A percentile compares a stretch with the other conserved stretches of the same genome.
Conservation (phyloP, 2,888 invertebrate genomes). For the Branchipolynoe longqiensis region DNA sequence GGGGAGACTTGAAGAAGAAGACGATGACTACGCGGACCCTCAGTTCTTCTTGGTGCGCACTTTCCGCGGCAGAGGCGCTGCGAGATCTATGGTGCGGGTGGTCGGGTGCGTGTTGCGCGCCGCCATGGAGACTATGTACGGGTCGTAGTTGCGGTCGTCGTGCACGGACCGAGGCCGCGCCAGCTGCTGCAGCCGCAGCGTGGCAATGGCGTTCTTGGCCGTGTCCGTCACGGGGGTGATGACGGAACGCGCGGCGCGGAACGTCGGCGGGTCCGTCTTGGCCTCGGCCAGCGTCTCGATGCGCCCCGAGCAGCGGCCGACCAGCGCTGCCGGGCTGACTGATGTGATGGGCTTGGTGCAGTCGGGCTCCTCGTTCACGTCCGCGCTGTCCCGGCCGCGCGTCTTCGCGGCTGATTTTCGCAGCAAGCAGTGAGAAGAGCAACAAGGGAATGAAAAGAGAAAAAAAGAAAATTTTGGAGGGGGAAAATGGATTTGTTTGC, state of each 20-base stretch:
- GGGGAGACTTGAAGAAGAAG: too few species aligned
- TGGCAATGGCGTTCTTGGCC: conserved; percentile 75
- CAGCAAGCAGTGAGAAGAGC: too few species aligned
- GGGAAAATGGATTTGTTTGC: too few species aligned
- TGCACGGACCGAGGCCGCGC: conserved; percentile 76
- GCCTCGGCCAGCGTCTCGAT: conserved; percentile 73
- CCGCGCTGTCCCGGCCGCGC: too few species aligned
- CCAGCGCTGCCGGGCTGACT: conserved; percentile 70
- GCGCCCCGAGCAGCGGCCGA: conserved; percentile 69
- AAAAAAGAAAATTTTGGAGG: too few species aligned
- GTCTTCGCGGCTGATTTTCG: too few species aligned
- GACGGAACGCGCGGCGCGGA: conserved; percentile 71
- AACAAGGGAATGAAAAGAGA: too few species aligned
- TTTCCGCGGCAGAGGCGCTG: conserved; percentile 76
- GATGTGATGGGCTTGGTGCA: conserved; percentile 66
- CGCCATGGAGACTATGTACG: conserved; percentile 74
- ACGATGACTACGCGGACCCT: too few species aligned
- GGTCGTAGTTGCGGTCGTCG: conserved; percentile 80
- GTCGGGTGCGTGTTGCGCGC: conserved; percentile 73
- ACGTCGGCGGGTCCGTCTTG: conserved; percentile 71
- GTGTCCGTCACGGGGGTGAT: conserved; percentile 73
- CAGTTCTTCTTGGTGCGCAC: conserved; percentile 67
- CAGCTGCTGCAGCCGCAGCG: conserved; percentile 75
- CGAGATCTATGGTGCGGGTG: conserved; percentile 74
- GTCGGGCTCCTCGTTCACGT: conserved; percentile 68